Evolutionary conservation across 2,113 vertebrate genomes (phyloP).

Genomic region (Columbina picui): DNA sequence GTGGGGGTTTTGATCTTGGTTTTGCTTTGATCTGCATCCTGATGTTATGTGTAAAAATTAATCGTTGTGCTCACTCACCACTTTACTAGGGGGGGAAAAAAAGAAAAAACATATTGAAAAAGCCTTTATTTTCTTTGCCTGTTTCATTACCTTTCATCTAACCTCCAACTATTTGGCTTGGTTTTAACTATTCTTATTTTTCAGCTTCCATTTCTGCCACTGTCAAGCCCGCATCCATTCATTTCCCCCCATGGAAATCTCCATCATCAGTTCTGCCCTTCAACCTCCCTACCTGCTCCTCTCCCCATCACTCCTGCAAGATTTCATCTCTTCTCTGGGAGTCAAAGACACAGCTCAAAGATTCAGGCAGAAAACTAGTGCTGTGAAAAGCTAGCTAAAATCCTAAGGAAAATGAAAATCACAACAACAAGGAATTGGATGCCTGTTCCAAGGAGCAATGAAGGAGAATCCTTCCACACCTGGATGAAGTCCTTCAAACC

Average conservation of each 20-base stretch:
- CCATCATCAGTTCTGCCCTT: neutral
- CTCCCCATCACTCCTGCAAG: neutral
- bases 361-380: neutral
- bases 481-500: neutral
- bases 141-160: neutral
- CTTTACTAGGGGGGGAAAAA: neutral
- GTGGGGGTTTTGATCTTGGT: neutral
- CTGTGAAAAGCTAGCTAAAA: neutral
- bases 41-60: neutral
- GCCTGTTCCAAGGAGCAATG: neutral
- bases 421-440: neutral
- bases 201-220: neutral
- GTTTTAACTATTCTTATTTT: neutral
- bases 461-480: neutral
- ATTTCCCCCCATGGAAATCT: neutral
- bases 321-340: neutral
- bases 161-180: neutral
- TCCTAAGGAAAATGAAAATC: neutral
- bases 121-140: neutral
- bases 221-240: neutral
- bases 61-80: neutral
- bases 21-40: neutral
- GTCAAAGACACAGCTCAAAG: neutral
- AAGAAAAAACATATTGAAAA: neutral
- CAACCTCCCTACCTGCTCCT: neutral